Evolutionary conservation across 1,140 invertebrate genomes (phyloP).

Genomic region (Ephestia elutella): DNA sequence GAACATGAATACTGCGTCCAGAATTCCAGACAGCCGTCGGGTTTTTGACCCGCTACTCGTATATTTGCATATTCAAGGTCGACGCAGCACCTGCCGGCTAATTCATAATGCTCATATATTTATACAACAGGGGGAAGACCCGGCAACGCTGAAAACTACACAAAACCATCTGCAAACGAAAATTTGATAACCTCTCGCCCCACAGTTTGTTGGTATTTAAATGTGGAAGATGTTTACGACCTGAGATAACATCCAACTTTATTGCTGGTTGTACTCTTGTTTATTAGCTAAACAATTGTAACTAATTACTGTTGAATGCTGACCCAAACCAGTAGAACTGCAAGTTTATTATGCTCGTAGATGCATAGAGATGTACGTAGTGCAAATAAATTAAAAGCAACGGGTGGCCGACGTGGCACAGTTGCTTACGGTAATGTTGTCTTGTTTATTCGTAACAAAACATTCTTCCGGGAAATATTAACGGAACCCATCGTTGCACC

Average conservation of each 20-base stretch:
- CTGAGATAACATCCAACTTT: not conserved
- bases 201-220: no score
- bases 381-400: not conserved
- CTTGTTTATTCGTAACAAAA: not conserved
- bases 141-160: not conserved
- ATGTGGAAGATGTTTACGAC: not conserved
- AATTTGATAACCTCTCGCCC: not conserved
- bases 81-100: constrained; percentile 27
- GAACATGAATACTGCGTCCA: not conserved
- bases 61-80: constrained; percentile 43
- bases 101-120: constrained; percentile 1
- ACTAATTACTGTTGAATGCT: not conserved
- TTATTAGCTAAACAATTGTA: not conserved
- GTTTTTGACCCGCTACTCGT: constrained; percentile 32
- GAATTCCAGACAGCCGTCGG: constrained; percentile 9
- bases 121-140: not conserved
- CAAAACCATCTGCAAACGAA: not conserved
- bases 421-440: not conserved
- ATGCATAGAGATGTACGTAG: not conserved
- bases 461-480: constrained; percentile 19
- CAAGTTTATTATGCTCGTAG: not conserved
- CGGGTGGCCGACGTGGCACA: not conserved
- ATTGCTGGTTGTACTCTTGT: not conserved
- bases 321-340: not conserved
- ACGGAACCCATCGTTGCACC: constrained; percentile 18